These are phyloP conservation scores for Helleia helle DNA, from an alignment of 2,888 invertebrate species.

Conservation along the genomic window DNA sequence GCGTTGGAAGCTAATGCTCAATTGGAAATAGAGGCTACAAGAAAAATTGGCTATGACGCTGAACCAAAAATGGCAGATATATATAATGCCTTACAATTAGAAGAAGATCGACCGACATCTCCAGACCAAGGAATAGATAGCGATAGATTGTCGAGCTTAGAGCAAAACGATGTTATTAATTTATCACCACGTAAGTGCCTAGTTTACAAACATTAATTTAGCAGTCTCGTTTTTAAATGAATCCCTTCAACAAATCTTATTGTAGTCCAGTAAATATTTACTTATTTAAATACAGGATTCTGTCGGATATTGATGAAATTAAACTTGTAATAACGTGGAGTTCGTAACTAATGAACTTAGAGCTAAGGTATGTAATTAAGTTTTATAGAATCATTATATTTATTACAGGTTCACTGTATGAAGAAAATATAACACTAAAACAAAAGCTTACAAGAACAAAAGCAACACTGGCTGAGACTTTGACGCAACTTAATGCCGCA, in stretches of 20 bases:
- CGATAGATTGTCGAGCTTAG: conserved; percentile 79
- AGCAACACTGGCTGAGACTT: conserved; percentile 83
- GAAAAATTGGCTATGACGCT: conserved; percentile 43
- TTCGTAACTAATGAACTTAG: too few species aligned
- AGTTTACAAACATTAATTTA: too few species aligned
- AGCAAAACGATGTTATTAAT: conserved; percentile 67
- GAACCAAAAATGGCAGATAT: conserved; percentile 43
- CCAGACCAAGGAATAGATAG: conserved; percentile 94
- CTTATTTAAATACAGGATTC: too few species aligned
- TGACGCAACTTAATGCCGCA: conserved; percentile 81
- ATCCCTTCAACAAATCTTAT: too few species aligned
- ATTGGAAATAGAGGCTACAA: conserved; percentile 60
- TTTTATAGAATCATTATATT: too few species aligned
- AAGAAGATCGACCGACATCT: conserved; percentile 74
- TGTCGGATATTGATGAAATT: too few species aligned
- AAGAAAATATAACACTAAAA: conserved; percentile 81
- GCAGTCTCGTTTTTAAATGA: too few species aligned
- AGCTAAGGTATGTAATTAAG: too few species aligned
- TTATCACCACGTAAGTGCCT: conserved; percentile 58
- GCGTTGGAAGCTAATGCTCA: conserved; percentile 46
- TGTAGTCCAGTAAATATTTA: too few species aligned
- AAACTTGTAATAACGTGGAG: too few species aligned
- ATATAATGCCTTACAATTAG: conserved; percentile 38
- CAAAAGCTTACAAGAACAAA: conserved; percentile 81
- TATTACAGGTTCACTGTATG: conserved; percentile 53